Evolutionary conservation across 1,140 invertebrate species (phyloP).

Genomic region (Ceratitis capitata): DNA sequence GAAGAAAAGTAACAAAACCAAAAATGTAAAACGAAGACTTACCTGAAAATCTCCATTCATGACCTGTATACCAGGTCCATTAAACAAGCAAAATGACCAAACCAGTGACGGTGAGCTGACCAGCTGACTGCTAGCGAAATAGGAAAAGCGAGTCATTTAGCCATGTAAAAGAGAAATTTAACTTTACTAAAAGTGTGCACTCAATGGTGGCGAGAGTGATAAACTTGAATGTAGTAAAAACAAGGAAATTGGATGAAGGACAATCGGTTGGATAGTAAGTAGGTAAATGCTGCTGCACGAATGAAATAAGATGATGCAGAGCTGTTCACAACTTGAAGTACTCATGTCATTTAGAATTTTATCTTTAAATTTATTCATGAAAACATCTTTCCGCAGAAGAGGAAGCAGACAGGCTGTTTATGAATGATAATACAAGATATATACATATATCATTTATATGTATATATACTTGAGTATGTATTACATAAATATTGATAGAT

Average conservation of each 20-base stretch:
- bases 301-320: neutral
- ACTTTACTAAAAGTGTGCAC: conserved; percentile 1
- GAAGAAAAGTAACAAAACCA: neutral
- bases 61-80: conserved; percentile 2
- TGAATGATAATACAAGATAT: too few species aligned
- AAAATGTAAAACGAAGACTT: neutral
- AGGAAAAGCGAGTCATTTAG: neutral
- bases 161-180: neutral
- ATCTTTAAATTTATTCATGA: neutral
- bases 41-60: neutral
- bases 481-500: too few species aligned
- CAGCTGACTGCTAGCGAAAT: neutral
- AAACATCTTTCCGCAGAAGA: too few species aligned
- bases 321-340: neutral
- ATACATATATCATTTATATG: too few species aligned
- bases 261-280: neutral
- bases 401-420: too few species aligned
- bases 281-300: neutral
- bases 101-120: neutral
- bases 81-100: neutral
- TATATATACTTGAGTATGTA: too few species aligned
- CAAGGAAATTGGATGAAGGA: neutral
- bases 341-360: neutral
- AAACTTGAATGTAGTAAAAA: conserved; percentile 15
- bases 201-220: neutral